phyloP scores from a whole-genome alignment of 2,113 vertebrate genomes.

The Uria aalge region DNA sequence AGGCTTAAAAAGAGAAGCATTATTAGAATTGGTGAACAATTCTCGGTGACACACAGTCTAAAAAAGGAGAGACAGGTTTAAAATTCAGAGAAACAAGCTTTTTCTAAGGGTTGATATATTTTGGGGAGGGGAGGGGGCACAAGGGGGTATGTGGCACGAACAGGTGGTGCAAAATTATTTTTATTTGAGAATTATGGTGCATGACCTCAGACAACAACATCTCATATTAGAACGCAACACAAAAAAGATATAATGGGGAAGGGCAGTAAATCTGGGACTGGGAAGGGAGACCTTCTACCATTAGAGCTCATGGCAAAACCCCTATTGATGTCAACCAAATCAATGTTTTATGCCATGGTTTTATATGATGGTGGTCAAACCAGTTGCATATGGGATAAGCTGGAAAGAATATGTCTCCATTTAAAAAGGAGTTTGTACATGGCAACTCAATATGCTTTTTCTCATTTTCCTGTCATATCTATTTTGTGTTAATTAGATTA shows the following conservation, averaged over 20 bases:
- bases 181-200: not conserved
- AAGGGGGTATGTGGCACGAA: not conserved
- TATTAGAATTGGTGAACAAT: not conserved
- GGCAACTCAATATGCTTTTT: conserved; percentile 4
- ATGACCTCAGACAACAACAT: not conserved
- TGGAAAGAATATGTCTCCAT: not conserved
- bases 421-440: conserved; percentile 23
- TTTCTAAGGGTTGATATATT: not conserved
- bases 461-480: conserved; percentile 38
- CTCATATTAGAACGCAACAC: not conserved
- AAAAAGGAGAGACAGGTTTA: not conserved
- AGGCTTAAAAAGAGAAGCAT: not conserved
- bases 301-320: not conserved
- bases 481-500: conserved; percentile 59
- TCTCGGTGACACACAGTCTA: not conserved
- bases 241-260: not conserved
- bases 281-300: not conserved
- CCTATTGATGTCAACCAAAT: not conserved
- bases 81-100: not conserved
- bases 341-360: not conserved
- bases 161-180: not conserved
- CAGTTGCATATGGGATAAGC: no score
- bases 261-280: not conserved
- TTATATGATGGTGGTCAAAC: not conserved
- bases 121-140: fast-evolving